These are phyloP conservation scores for Montipora foliosa DNA, from an alignment of 64 coral and sea anemone species.

Conservation along the genomic window DNA sequence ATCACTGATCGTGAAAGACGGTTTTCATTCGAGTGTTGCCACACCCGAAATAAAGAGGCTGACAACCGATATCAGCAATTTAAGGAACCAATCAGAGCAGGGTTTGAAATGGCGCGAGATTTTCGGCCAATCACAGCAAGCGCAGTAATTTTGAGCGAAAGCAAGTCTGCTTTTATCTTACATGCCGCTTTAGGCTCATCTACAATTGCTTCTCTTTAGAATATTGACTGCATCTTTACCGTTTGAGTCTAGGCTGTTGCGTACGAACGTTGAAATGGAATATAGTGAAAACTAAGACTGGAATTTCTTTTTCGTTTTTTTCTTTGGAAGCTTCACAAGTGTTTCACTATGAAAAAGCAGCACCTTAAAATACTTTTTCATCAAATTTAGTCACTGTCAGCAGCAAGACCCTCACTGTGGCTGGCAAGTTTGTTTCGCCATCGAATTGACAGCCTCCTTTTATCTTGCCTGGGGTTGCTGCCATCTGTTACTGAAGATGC, in stretches of 20 bases:
- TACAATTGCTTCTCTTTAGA: no score
- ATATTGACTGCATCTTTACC: no score
- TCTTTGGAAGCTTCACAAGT: background rate
- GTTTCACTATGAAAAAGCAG: background rate
- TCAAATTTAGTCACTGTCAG: slow-evolving; percentile 22
- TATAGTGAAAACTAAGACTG: background rate
- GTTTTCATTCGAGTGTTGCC: no score
- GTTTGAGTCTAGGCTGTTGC: background rate
- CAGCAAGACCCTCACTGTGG: background rate
- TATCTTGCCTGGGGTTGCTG: slow-evolving; percentile 65
- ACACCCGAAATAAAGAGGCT: no score
- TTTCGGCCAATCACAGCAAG: background rate
- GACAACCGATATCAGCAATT: no score
- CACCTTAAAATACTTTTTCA: background rate
- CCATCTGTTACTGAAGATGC: slow-evolving; percentile 36
- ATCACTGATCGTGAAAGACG: no score
- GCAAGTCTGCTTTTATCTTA: background rate
- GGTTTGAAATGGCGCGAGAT: background rate
- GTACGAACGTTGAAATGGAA: background rate
- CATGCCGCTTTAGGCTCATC: background rate
- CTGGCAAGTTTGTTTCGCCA: slow-evolving; percentile 75
- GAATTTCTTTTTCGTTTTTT: background rate
- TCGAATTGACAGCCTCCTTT: slow-evolving; percentile 64
- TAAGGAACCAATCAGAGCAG: background rate
- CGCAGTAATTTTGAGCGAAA: background rate